Evolutionary conservation across 1,140 invertebrate species (phyloP).

Genomic region (Conus ventricosus): DNA sequence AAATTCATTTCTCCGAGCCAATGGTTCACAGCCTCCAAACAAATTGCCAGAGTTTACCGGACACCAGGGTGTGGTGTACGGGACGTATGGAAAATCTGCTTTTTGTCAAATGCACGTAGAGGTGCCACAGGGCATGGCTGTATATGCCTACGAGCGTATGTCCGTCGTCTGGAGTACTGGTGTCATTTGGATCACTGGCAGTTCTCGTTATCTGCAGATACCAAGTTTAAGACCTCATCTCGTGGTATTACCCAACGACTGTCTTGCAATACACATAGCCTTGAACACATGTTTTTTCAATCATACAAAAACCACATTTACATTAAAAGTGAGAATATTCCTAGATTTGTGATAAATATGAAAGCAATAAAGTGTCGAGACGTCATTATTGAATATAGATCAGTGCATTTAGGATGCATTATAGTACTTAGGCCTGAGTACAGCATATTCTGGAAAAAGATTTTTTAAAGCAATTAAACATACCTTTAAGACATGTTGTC

Average conservation of each 20-base stretch:
- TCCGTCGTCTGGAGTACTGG: not conserved
- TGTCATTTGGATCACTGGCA: not conserved
- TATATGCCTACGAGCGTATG: not conserved
- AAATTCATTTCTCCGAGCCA: not conserved
- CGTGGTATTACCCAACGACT: not conserved
- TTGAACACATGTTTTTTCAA: not conserved
- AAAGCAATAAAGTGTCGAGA: not conserved
- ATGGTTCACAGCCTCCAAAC: not conserved
- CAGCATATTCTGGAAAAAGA: no score
- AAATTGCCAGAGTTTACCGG: not conserved
- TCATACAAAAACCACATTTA: not conserved
- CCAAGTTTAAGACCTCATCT: not conserved
- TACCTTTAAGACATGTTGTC: not conserved
- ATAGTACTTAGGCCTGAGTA: no score
- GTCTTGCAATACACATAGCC: not conserved
- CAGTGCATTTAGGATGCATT: not conserved
- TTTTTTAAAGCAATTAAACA: not conserved
- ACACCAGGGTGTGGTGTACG: not conserved
- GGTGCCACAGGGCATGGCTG: not conserved
- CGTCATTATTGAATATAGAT: not conserved
- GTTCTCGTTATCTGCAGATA: not conserved
- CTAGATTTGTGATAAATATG: not conserved
- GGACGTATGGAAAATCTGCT: not conserved
- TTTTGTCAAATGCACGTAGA: not conserved
- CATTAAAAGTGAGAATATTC: not conserved